Percentiles rank a stretch among this genome's conserved stretches.
Evolutionary conservation across 2,113 vertebrate species (phyloP).

Genomic region (Stomatorhinus ivindoensis): DNA sequence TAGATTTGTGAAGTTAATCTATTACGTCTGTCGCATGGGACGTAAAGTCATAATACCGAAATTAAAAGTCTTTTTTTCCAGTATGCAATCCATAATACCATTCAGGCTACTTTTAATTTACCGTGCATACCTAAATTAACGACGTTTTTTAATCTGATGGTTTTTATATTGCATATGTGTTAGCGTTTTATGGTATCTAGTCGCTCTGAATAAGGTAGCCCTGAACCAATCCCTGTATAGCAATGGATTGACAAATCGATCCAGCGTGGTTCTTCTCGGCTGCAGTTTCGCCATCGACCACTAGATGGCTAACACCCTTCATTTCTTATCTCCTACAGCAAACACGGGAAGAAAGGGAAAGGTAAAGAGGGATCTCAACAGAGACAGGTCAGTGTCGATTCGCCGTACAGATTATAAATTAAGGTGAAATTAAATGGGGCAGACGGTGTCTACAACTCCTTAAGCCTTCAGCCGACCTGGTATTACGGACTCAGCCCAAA

Average conservation of each 20-base stretch:
- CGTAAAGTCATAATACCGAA: not conserved
- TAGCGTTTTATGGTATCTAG: not conserved
- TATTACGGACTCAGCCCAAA: not conserved
- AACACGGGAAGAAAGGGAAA: constrained; percentile 69
- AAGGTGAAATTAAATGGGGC: not conserved
- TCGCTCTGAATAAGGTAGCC: not conserved
- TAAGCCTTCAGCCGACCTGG: not conserved
- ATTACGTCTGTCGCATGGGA: not conserved
- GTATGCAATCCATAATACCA: not conserved
- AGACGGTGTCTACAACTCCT: not conserved
- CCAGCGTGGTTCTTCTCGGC: constrained; percentile 32
- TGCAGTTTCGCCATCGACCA: constrained; percentile 45
- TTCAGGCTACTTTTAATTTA: not conserved
- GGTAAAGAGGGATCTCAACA: constrained; percentile 64
- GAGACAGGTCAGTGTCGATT: constrained; percentile 61
- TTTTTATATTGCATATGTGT: not conserved
- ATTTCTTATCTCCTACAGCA: constrained; percentile 61
- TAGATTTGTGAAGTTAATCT: not conserved
- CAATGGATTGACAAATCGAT: constrained; percentile 7
- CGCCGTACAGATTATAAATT: not conserved
- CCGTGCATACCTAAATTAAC: not conserved
- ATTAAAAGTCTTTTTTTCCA: not conserved
- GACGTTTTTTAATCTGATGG: not conserved
- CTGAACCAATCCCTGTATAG: not conserved
- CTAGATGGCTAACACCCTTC: constrained; percentile 50